These are phyloP conservation scores for Pantherophis alleghaniensis DNA, from an alignment of 2,797 vertebrate species.

Conservation along the genomic window DNA sequence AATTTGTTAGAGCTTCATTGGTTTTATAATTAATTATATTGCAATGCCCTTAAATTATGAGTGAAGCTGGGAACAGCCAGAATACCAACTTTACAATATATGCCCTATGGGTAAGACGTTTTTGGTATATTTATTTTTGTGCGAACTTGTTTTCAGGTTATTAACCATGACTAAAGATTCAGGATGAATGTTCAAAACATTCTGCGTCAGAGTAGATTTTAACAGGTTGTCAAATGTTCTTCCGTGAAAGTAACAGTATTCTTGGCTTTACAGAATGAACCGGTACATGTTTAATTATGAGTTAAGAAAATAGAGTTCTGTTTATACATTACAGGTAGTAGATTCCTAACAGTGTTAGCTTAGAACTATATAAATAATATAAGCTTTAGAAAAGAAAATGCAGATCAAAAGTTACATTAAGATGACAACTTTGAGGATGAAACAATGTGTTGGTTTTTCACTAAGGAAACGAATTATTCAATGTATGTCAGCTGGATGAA, in stretches of 20 bases:
- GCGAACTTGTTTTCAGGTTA: neutral
- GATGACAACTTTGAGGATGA: neutral
- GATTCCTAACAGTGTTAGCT: conserved; percentile 16
- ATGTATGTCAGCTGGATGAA: neutral
- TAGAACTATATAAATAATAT: conserved; percentile 5
- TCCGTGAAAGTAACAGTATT: neutral
- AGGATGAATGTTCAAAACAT: conserved; percentile 13
- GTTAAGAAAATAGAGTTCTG: neutral
- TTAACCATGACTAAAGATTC: neutral
- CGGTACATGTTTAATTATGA: conserved; percentile 7
- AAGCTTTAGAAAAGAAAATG: neutral
- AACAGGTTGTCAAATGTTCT: conserved; percentile 6
- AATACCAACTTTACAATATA: neutral
- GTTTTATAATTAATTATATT: conserved; percentile 18
- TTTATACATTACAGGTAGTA: neutral
- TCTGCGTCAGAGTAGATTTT: neutral
- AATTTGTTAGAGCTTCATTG: conserved; percentile 10
- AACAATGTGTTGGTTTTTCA: neutral
- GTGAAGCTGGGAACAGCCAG: neutral
- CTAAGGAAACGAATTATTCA: neutral
- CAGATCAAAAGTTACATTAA: neutral
- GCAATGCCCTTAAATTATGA: conserved; percentile 12
- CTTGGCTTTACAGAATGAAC: conserved; percentile 22
- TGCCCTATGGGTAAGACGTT: neutral
- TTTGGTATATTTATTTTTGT: conserved; percentile 27